Evolutionary conservation across 2,113 vertebrate genomes (phyloP).

Genomic region (Periophthalmus modestus): DNA sequence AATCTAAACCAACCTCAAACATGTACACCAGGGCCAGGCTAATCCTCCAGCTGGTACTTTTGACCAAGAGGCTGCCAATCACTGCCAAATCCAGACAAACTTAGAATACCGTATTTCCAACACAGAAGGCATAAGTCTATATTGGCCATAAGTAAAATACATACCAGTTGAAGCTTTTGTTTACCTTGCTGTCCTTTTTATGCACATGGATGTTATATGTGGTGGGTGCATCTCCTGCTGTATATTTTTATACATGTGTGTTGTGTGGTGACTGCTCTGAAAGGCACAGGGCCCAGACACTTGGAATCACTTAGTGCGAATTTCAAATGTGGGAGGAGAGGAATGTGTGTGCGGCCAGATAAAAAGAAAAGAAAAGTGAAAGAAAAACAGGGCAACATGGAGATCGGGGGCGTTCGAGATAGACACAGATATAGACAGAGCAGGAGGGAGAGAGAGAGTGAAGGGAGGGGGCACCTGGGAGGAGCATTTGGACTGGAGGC

Average conservation of each 20-base stretch:
- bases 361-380: slow-evolving; percentile 78
- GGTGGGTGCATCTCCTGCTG: slow-evolving; percentile 15
- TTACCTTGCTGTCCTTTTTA: slow-evolving; percentile 57
- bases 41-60: background rate
- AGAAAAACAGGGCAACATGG: slow-evolving; percentile 76
- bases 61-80: background rate
- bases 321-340: slow-evolving; percentile 82
- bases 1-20: background rate
- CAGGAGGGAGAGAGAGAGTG: slow-evolving; percentile 47
- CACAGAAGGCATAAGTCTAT: background rate
- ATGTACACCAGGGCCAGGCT: background rate
- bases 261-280: slow-evolving; percentile 52
- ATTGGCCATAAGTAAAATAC: no score
- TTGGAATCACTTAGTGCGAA: slow-evolving; percentile 83
- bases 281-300: slow-evolving; percentile 79
- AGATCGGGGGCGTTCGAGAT: slow-evolving; percentile 67
- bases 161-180: slow-evolving; percentile 43
- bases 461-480: slow-evolving; percentile 65
- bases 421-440: slow-evolving; percentile 67
- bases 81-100: no score
- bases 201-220: slow-evolving; percentile 25
- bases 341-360: slow-evolving; percentile 81
- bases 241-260: slow-evolving; percentile 11
- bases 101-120: background rate
- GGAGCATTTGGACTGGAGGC: slow-evolving; percentile 56